Percentiles rank a stretch among this genome's conserved stretches.
These are phyloP conservation scores for Chiroxiphia lanceolata DNA, from an alignment of 2,797 vertebrate species.

Conservation along the genomic window DNA sequence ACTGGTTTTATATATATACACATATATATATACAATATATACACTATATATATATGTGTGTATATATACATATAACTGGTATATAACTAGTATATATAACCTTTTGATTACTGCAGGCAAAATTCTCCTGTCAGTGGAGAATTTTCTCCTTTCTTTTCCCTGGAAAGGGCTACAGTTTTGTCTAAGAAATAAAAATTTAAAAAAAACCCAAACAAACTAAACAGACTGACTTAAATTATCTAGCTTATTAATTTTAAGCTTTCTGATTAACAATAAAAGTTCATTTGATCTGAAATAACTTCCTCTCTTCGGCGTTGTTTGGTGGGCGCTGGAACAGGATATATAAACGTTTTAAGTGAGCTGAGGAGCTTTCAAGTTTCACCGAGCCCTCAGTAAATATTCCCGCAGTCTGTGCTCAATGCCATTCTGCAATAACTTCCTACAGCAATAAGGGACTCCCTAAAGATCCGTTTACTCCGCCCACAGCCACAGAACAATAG, in stretches of 20 bases:
- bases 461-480: not conserved
- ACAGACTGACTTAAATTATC: not conserved
- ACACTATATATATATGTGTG: too few species aligned
- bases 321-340: not conserved
- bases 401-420: not conserved
- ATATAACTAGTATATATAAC: not conserved
- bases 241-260: not conserved
- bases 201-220: not conserved
- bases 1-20: too few species aligned
- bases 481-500: not conserved
- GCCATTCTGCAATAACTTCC: constrained; percentile 27
- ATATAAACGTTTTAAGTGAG: constrained; percentile 29
- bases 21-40: not conserved
- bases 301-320: constrained; percentile 5
- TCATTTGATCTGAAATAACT: not conserved
- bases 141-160: not conserved
- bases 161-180: not conserved
- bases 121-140: not conserved
- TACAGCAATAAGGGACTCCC: not conserved
- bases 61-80: not conserved
- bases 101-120: not conserved
- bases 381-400: not conserved
- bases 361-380: not conserved
- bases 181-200: not conserved
- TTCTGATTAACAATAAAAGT: constrained; percentile 2